Percentiles rank a stretch among this genome's conserved stretches.
phyloP scores from a whole-genome alignment of 2,797 vertebrate species.

The Sebastes hopkinsi region DNA sequence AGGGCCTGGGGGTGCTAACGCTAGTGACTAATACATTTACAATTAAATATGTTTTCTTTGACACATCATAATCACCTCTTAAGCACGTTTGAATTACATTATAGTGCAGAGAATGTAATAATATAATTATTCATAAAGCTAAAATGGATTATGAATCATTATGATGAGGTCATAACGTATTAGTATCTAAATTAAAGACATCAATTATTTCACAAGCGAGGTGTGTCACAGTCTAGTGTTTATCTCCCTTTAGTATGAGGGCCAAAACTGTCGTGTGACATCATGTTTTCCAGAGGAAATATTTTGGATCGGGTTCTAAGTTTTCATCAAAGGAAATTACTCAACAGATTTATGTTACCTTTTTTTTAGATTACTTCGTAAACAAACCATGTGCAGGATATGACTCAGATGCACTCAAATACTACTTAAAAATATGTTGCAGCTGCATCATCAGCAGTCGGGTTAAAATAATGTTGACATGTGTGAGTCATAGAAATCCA shows the following conservation, averaged over 20 bases:
- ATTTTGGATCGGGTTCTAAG: background rate
- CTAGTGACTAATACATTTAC: background rate
- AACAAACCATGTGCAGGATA: background rate
- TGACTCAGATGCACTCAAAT: background rate
- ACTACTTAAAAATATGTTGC: background rate
- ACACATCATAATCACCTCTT: slow-evolving; percentile 19
- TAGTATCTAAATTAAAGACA: slow-evolving; percentile 31
- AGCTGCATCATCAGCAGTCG: background rate
- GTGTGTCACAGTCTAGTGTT: slow-evolving; percentile 5
- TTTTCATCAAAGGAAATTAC: background rate
- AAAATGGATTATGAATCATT: slow-evolving; percentile 24
- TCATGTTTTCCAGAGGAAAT: slow-evolving; percentile 5
- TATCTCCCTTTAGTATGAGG: background rate
- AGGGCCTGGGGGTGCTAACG: background rate
- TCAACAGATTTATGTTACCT: background rate
- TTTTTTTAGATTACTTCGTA: background rate
- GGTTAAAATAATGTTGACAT: background rate
- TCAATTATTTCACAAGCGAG: slow-evolving; percentile 16
- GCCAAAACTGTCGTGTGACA: background rate
- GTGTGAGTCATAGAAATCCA: background rate
- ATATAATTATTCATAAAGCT: slow-evolving; percentile 7
- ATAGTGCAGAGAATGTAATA: slow-evolving; percentile 10
- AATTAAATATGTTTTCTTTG: slow-evolving; percentile 4
- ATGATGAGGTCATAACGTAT: slow-evolving; percentile 25
- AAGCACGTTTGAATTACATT: slow-evolving; percentile 4